Evolutionary conservation across 2,888 invertebrate species (phyloP), one percentile per base, ranked within the genome.

Genomic region (Archips crataeganus): DNA sequence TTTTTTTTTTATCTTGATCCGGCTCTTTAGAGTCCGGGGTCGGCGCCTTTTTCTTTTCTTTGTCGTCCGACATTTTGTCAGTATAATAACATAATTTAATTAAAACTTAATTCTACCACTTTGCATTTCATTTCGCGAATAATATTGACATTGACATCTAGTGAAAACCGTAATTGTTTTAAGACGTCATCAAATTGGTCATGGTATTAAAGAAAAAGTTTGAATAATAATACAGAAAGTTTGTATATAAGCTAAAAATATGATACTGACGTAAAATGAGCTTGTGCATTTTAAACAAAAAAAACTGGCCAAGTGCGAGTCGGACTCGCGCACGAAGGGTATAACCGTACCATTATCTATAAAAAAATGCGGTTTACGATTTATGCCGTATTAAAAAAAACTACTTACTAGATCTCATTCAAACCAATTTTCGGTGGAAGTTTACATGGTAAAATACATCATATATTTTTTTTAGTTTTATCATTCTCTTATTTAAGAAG

Each of bases 71-170:
- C 70, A 71, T 71, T 39, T 59, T 49, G 36, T 51, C n/a, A 64
- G 23, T 39, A 47, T 23, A 59, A 15, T 23, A 23, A 47, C 57
- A 65, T 64, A 47, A 49, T 59, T 71, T 59, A 70, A 59, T 49
- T 71, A 59, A 13, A 47, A 47, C 64, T 71, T 65, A 65, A 65
- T 59, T 59, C 64, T 71, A 70, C 64, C 36, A 34, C 34, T 62
- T 63, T 54, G 54, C 51, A 23, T 63, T 70, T 51, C 70, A 42
- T 64, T 57, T 57, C 15, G 42, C 49, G 4, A 63, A 45, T 45
- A n/a, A 47, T 42, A 42, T 61, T 13, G 45, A 51, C 66, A 54
- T 54, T 61, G 42, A 63, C 54, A 34, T 42, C 5, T 57, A 51
- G 51, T 61, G 61, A 54, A 49, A 60, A n/a, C 61, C 61, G 42